Evolutionary conservation across 2,797 vertebrate genomes (phyloP).

Genomic region (Neostethus bicornis): DNA sequence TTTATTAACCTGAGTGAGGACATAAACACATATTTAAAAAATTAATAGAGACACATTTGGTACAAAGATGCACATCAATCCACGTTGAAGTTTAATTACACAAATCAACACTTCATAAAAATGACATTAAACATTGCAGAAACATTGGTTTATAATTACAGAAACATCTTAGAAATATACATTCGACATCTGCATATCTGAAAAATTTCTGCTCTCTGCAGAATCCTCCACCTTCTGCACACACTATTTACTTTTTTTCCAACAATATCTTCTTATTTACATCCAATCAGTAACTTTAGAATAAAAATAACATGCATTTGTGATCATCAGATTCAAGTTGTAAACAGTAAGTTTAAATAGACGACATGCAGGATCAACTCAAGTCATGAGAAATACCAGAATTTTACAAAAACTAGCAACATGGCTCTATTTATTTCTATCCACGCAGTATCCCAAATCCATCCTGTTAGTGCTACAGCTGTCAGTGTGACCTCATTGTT

Average conservation of each 20-base stretch:
- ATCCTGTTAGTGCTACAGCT: conserved; percentile 48
- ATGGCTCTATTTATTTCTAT: conserved; percentile 25
- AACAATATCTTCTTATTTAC: conserved; percentile 54
- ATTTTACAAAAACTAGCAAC: conserved; percentile 45
- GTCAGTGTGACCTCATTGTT: conserved; percentile 24
- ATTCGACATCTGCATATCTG: conserved; percentile 85
- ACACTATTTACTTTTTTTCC: conserved; percentile 23
- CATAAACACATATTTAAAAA: conserved; percentile 84
- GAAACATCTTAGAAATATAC: conserved; percentile 89
- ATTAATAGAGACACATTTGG: conserved; percentile 72
- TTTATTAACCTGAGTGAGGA: conserved; percentile 84
- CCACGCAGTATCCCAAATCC: conserved; percentile 22
- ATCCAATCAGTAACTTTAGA: conserved; percentile 59
- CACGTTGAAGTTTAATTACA: conserved; percentile 70
- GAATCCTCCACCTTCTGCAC: conserved; percentile 14
- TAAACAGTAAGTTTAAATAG: conserved; percentile 73
- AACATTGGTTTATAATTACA: conserved; percentile 78
- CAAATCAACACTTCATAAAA: conserved; percentile 79
- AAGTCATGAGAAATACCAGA: conserved; percentile 43
- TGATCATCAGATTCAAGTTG: conserved; percentile 54
- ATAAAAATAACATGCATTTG: conserved; percentile 70
- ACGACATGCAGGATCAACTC: conserved; percentile 81
- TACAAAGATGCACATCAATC: conserved; percentile 73
- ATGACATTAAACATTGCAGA: conserved; percentile 71
- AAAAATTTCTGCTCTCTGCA: conserved; percentile 18